These are phyloP conservation scores for Synergus itoensis DNA, from an alignment of 2,888 invertebrate species.

Conservation along the genomic window DNA sequence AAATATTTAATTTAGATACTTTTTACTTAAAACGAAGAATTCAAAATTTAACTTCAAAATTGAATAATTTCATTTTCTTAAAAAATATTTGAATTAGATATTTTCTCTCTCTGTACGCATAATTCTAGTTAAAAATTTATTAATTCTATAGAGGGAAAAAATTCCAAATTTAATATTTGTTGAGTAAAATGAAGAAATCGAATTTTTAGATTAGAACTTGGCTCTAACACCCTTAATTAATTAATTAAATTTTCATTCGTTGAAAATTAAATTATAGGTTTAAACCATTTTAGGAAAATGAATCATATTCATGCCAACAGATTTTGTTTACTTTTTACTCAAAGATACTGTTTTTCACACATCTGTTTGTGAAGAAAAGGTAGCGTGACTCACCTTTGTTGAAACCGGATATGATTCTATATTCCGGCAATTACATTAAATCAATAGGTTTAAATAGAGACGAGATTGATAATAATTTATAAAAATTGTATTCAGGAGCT, in stretches of 20 bases:
- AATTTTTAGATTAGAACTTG: too few relatives aligned
- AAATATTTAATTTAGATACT: too few relatives aligned
- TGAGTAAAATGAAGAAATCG: too few relatives aligned
- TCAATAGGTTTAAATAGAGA: background rate
- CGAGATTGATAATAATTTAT: background rate
- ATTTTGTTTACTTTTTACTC: background rate
- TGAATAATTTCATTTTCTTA: too few relatives aligned
- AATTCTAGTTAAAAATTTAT: too few relatives aligned
- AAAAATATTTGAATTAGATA: too few relatives aligned
- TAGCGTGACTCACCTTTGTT: background rate
- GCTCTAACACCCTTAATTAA: too few relatives aligned
- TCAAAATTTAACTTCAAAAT: too few relatives aligned
- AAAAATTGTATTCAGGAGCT: background rate
- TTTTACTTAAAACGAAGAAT: too few relatives aligned
- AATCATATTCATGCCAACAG: background rate
- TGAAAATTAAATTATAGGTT: background rate
- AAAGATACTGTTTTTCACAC: background rate
- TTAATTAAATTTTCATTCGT: background rate
- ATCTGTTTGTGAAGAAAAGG: background rate
- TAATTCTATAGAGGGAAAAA: too few relatives aligned
- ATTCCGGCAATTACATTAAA: background rate
- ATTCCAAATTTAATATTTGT: too few relatives aligned
- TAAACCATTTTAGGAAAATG: background rate
- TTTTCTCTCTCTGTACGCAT: too few relatives aligned
- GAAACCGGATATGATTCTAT: background rate